phyloP scores from a whole-genome alignment of 2,113 vertebrate species.

The Vulpes lagopus region DNA sequence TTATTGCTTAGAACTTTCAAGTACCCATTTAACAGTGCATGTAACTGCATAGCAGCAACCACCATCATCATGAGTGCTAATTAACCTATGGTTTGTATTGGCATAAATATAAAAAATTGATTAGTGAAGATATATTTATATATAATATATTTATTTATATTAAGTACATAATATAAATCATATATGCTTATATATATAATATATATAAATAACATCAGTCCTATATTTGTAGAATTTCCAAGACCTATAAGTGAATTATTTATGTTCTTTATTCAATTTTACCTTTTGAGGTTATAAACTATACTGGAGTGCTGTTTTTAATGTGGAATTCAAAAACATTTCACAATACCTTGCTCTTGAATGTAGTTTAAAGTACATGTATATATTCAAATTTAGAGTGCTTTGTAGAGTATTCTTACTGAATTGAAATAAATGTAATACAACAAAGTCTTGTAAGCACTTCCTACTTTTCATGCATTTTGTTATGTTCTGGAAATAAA shows the following conservation, averaged over 20 bases:
- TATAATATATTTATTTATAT: neutral
- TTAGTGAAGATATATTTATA: neutral
- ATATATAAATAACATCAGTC: neutral
- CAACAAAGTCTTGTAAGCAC: neutral
- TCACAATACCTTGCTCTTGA: neutral
- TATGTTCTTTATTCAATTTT: neutral
- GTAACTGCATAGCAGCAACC: neutral
- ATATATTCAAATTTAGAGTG: neutral
- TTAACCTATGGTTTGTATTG: neutral
- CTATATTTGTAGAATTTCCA: neutral
- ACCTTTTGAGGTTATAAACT: neutral
- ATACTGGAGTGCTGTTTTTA: neutral
- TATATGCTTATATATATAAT: neutral
- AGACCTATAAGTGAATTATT: neutral
- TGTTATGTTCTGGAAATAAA: neutral
- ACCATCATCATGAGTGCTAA: neutral
- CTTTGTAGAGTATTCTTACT: neutral
- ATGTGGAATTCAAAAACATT: neutral
- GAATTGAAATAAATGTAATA: neutral
- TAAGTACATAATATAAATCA: neutral
- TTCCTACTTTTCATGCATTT: neutral
- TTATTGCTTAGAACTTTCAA: neutral
- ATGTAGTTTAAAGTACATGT: neutral
- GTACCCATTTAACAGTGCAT: neutral
- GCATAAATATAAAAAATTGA: neutral